A percentile compares a stretch with the other conserved stretches of the same genome.
These are phyloP conservation scores for Argyresthia goedartella DNA, from an alignment of 2,888 invertebrate genomes.

Conservation along the genomic window DNA sequence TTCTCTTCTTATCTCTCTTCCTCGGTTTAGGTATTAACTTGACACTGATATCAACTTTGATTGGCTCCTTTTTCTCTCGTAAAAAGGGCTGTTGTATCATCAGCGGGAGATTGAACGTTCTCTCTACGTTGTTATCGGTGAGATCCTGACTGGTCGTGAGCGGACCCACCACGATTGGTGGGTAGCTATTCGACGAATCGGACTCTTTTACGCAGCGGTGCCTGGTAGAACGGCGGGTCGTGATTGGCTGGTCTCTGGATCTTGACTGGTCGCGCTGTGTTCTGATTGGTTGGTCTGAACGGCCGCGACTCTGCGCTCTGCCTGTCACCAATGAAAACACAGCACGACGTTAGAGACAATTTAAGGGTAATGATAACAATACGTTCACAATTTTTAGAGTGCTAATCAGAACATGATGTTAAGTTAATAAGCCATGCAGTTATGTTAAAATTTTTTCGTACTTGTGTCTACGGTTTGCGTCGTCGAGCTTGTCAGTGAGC, in stretches of 20 bases:
- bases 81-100: constrained; percentile 72
- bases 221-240: constrained; percentile 42
- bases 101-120: constrained; percentile 57
- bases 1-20: constrained; percentile 51
- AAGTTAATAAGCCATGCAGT: background rate
- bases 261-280: constrained; percentile 65
- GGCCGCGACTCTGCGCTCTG: constrained; percentile 69
- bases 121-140: constrained; percentile 48
- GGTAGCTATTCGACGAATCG: constrained; percentile 69
- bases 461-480: constrained; percentile 90
- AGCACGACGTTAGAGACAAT: constrained; percentile 57
- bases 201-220: constrained; percentile 68
- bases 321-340: constrained; percentile 72
- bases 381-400: constrained; percentile 1
- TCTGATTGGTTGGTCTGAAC: constrained; percentile 69
- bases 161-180: constrained; percentile 59
- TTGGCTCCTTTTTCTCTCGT: constrained; percentile 76
- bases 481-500: constrained; percentile 91
- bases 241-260: constrained; percentile 42
- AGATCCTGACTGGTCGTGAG: constrained; percentile 67
- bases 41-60: constrained; percentile 84
- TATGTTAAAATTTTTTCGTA: constrained; percentile 57
- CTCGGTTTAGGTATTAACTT: constrained; percentile 77
- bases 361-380: constrained; percentile 49
- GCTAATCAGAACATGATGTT: too few species aligned